Conservation (phyloP, 2,113 vertebrate genomes). For the Motacilla tschutschensis region DNA sequence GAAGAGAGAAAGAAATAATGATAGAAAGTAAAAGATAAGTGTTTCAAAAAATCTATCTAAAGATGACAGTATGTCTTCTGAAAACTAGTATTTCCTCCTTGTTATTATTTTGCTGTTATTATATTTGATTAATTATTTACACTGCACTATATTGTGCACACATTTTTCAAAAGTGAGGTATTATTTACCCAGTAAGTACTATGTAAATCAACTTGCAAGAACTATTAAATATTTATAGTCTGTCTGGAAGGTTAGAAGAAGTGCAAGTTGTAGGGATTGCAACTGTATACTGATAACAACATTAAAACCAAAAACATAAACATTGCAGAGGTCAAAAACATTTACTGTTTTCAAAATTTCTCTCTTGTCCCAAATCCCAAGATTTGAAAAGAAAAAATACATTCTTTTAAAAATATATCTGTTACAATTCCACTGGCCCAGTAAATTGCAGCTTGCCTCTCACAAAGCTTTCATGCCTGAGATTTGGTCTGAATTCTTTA, state of each 20-base stretch:
- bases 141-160: background rate
- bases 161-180: slow-evolving; percentile 42
- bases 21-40: background rate
- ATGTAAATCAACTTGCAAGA: slow-evolving; percentile 56
- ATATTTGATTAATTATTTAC: slow-evolving; percentile 56
- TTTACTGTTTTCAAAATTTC: background rate
- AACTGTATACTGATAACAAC: slow-evolving; percentile 21
- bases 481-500: slow-evolving; percentile 60
- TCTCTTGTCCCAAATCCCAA: background rate
- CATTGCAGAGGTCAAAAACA: slow-evolving; percentile 1
- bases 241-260: slow-evolving; percentile 48
- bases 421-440: background rate
- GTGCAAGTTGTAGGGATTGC: slow-evolving; percentile 11
- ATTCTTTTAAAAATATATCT: slow-evolving; percentile 29
- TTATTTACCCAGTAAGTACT: slow-evolving; percentile 46
- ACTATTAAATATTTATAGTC: slow-evolving; percentile 62
- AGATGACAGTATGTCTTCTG: background rate
- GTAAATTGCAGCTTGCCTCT: slow-evolving; percentile 38
- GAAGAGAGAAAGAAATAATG: background rate
- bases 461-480: slow-evolving; percentile 46
- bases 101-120: slow-evolving; percentile 36
- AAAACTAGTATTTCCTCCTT: slow-evolving; percentile 10
- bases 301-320: background rate
- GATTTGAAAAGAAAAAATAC: background rate
- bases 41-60: background rate